Base-by-base conservation (phyloP, 64 coral and sea anemone genomes). In the Anthopleura sola region DNA sequence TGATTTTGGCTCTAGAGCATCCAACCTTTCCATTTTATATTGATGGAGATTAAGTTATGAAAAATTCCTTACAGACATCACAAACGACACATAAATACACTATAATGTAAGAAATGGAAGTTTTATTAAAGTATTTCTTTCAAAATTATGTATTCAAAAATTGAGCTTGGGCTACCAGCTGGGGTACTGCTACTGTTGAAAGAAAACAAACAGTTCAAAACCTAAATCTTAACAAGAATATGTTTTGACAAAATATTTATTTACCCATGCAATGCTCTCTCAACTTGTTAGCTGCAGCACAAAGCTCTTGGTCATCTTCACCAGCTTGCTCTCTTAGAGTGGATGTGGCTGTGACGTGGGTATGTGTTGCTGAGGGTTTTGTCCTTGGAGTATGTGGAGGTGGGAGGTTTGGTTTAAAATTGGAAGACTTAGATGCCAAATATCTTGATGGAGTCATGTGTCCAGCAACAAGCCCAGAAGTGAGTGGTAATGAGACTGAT, bases 261-360 rank as follows among this genome's bases (percentile, higher is more conserved):
- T 23, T 20, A 6, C 1, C 23, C 51, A 32, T 20, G 46, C 0
- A 82, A 32, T 17, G 8, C 47, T 82, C 23, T 50, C 23, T 82
- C 80, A 20, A 82, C 47, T 82, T 55, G 31, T 82, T 44, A 4
- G 80, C 80, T 16, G 23, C 20, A 32, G 46, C 80, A 44, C 37
- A 82, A 55, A 82, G 37, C 80, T 82, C 80, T 51, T 49, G 44
- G 2, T 51, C 46, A 50, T 82, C n/a, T n/a, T n/a, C 80, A 8
- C 4, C 74, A 16, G 29, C 13, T 37, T 16, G 7, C 16, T 13
- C 37, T 3, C 7, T 24, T 38, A 1, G 0, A n/a, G 44, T 51
- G 23, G 26, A 38, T 24, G 80, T 82, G 23, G 37, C 26, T 50
- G 80, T 49, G 2, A 44, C 39, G 2, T 44, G 39, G 39, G 39